Conservation (phyloP, 1,140 invertebrate species). For the Ridgeia piscesae region DNA sequence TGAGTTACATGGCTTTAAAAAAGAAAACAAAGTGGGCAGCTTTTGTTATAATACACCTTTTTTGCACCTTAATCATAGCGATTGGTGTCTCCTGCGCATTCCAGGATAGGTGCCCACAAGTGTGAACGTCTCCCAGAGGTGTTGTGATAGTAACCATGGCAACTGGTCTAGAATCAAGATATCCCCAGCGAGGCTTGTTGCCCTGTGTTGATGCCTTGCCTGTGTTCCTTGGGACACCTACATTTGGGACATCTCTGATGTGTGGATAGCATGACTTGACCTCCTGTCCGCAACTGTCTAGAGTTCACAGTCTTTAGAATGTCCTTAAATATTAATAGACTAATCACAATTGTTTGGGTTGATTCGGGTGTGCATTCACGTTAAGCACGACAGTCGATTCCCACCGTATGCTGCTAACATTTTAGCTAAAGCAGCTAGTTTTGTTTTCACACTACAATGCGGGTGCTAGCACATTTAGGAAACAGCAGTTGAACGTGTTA, state of each 20-base stretch:
- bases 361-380: not conserved
- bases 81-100: not conserved
- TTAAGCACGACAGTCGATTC: not conserved
- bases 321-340: not conserved
- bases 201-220: not conserved
- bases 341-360: not conserved
- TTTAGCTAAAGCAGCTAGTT: not conserved
- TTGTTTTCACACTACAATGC: not conserved
- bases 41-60: not conserved
- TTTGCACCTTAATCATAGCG: not conserved
- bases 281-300: not conserved
- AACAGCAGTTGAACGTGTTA: not conserved
- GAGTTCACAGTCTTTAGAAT: not conserved
- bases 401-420: not conserved
- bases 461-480: not conserved
- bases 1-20: not conserved
- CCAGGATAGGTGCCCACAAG: not conserved
- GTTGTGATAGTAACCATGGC: not conserved
- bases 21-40: not conserved
- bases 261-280: not conserved
- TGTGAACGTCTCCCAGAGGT: not conserved
- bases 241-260: not conserved
- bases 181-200: not conserved
- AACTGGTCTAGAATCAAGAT: not conserved
- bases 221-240: not conserved